Evolutionary conservation across 2,113 vertebrate species (phyloP).

Genomic region (Pogona vitticeps): DNA sequence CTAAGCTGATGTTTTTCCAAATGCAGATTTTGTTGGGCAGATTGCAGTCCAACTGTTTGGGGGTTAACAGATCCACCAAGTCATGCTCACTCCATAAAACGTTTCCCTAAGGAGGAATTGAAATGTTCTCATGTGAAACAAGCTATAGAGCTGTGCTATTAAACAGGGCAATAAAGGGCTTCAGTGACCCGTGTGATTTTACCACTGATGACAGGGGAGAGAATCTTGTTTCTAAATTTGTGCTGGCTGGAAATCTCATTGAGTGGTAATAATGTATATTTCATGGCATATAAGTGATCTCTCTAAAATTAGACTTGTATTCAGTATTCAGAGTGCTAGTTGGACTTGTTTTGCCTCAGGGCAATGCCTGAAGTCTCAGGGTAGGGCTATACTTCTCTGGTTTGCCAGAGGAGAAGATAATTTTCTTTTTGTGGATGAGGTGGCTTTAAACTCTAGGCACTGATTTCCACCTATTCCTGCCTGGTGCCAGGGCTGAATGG

Average conservation of each 20-base stretch:
- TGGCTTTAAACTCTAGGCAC: too few relatives aligned
- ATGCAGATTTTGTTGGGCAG: not conserved
- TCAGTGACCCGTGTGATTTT: constrained; percentile 11
- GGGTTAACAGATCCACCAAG: not conserved
- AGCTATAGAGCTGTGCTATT: not conserved
- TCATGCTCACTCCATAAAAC: not conserved
- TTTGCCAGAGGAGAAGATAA: too few relatives aligned
- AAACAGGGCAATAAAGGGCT: not conserved
- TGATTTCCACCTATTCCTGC: too few relatives aligned
- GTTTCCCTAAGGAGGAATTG: not conserved
- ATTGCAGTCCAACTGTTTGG: not conserved
- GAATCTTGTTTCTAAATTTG: constrained; percentile 8
- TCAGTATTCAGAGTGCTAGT: not conserved
- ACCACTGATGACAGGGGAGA: not conserved
- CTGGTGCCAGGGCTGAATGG: too few relatives aligned
- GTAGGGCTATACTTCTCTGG: too few relatives aligned
- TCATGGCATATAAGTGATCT: not conserved
- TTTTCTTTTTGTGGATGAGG: too few relatives aligned
- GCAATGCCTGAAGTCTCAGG: too few relatives aligned
- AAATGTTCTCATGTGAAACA: constrained; percentile 16
- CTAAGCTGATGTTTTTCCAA: not conserved
- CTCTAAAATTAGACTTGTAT: not conserved
- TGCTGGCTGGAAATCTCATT: not conserved
- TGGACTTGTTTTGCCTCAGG: too few relatives aligned
- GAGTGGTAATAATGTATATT: not conserved